Percentiles rank a stretch among this genome's conserved stretches.
Conservation (phyloP, 2,888 invertebrate species). For the Lasioglossum morio region DNA sequence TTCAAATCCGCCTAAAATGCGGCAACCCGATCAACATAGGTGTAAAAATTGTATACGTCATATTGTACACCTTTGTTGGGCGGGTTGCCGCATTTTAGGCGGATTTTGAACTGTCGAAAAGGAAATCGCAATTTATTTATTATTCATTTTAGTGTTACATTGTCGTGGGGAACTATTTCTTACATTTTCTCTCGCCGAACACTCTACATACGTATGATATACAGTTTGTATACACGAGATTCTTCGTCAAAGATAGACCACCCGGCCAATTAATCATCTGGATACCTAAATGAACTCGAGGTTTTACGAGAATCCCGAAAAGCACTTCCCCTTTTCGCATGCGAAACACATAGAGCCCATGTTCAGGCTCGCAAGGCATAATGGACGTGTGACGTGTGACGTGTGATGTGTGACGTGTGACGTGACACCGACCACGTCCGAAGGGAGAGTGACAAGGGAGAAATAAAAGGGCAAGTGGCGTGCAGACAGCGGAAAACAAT, state of each 20-base stretch:
- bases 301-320: slow-evolving; percentile 22
- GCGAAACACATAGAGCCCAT: slow-evolving; percentile 25
- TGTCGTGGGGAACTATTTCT: too few species aligned
- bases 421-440: slow-evolving; percentile 9
- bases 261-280: neutral
- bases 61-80: too few species aligned
- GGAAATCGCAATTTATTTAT: too few species aligned
- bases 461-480: slow-evolving; percentile 34
- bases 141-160: too few species aligned
- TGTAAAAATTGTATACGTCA: too few species aligned
- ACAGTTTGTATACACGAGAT: neutral
- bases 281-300: slow-evolving; percentile 1
- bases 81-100: too few species aligned
- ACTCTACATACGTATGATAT: too few species aligned
- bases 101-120: too few species aligned
- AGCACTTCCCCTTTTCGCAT: neutral
- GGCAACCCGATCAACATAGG: too few species aligned
- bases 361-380: slow-evolving; percentile 26
- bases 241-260: neutral
- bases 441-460: neutral
- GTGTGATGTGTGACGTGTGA: neutral
- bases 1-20: too few species aligned
- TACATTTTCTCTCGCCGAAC: too few species aligned
- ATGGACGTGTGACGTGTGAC: slow-evolving; percentile 24
- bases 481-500: neutral